Percentiles rank a stretch among this genome's conserved stretches.
phyloP scores from a whole-genome alignment of 2,797 vertebrate species.

The Tauraco hartlaubi region DNA sequence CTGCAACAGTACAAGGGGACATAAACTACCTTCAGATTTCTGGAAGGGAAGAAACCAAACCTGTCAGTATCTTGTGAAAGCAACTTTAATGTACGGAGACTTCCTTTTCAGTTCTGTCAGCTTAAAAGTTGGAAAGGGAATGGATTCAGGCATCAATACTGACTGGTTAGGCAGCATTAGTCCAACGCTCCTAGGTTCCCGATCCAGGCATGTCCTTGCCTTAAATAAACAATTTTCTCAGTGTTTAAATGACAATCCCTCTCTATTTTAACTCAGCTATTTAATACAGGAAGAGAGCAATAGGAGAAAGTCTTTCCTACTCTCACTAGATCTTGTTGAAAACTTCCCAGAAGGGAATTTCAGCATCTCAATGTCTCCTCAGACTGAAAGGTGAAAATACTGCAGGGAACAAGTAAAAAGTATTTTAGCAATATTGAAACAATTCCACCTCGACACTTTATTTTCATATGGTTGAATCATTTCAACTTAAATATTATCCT shows the following conservation, averaged over 20 bases:
- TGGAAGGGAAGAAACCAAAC: not conserved
- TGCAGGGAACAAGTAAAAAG: not conserved
- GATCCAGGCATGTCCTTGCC: not conserved
- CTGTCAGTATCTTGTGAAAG: not conserved
- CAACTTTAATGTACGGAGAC: not conserved
- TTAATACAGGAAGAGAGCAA: not conserved
- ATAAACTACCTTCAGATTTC: not conserved
- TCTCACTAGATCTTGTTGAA: not conserved
- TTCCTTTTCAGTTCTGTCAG: not conserved
- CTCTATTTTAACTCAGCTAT: not conserved
- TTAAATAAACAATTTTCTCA: not conserved
- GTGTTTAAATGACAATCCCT: not conserved
- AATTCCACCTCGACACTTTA: not conserved
- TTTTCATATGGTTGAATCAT: not conserved
- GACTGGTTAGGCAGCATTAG: not conserved
- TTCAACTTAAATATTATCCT: not conserved
- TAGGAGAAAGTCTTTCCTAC: not conserved
- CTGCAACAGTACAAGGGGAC: not conserved
- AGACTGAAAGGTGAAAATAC: not conserved
- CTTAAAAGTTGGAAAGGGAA: not conserved
- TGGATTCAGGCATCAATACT: not conserved
- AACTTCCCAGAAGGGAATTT: not conserved
- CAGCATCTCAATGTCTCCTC: not conserved
- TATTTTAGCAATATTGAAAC: not conserved
- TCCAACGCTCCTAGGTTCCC: not conserved